Evolutionary conservation across 2,888 invertebrate genomes (phyloP).

Genomic region (Thymelicus acteon): DNA sequence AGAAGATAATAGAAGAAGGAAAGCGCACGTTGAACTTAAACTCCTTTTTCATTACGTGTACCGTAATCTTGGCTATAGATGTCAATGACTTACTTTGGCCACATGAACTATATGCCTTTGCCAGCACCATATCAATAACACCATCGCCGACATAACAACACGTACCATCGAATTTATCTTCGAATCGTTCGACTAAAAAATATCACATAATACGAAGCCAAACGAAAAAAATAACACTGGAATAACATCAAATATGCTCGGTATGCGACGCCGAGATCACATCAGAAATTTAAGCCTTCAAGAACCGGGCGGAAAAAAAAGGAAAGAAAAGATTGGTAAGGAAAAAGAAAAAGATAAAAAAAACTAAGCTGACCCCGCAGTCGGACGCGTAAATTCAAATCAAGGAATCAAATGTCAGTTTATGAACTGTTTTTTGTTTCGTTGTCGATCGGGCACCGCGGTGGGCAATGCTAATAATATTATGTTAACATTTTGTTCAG

Average conservation of each 20-base stretch:
- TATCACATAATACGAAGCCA: conserved; percentile 49
- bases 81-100: no score
- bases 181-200: conserved; percentile 59
- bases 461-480: conserved; percentile 3
- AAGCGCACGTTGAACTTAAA: no score
- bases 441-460: conserved; percentile 12
- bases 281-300: conserved; percentile 81
- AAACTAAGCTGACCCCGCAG: conserved; percentile 62
- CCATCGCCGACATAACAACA: not conserved
- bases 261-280: conserved; percentile 80
- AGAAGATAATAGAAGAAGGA: no score
- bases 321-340: conserved; percentile 38
- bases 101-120: no score
- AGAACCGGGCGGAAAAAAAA: conserved; percentile 69
- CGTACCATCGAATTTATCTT: conserved; percentile 68
- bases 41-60: no score
- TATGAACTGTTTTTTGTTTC: conserved; percentile 52
- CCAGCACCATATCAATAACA: no score
- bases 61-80: no score
- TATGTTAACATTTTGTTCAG: no score
- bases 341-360: conserved; percentile 45
- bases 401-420: conserved; percentile 81
- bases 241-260: conserved; percentile 81
- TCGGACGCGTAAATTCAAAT: conserved; percentile 80
- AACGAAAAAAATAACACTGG: conserved; percentile 55